Evolutionary conservation across 2,888 invertebrate genomes (phyloP).

Genomic region (Acanthosepion pharaonis): DNA sequence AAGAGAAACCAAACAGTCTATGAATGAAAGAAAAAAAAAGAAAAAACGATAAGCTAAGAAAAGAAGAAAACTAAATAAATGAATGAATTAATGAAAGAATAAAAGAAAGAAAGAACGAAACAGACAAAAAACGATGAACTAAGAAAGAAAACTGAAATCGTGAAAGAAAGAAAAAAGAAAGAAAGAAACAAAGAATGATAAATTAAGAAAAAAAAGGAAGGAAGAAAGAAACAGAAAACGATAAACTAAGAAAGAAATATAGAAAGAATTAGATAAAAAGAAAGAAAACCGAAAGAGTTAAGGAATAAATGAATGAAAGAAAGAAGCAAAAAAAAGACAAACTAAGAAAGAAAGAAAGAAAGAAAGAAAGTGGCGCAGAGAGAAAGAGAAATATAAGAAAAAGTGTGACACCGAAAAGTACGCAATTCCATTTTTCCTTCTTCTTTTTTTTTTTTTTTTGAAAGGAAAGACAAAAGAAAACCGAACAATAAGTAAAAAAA

Average conservation of each 20-base stretch:
- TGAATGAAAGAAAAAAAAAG: neutral
- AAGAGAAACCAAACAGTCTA: no score
- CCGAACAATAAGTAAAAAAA: neutral
- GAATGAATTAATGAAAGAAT: no score
- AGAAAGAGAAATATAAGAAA: neutral
- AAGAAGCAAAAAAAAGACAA: neutral
- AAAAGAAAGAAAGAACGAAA: no score
- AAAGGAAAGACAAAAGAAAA: neutral
- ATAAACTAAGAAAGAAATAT: neutral
- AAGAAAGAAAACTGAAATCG: no score
- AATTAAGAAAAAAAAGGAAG: no score
- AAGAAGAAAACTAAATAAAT: neutral
- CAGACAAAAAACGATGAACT: no score
- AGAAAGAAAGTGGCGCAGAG: neutral
- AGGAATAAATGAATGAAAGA: neutral
- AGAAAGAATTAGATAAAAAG: neutral
- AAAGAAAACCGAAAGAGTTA: neutral
- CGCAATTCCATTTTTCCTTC: no score
- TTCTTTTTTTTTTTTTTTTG: no score
- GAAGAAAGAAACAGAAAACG: no score
- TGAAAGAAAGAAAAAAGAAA: no score
- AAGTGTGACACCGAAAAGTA: neutral
- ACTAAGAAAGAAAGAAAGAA: neutral
- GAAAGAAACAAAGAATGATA: no score
- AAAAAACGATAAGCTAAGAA: neutral